These are phyloP conservation scores for Apodemus agrarius DNA, from an alignment of 2,797 vertebrate genomes.

Conservation along the genomic window DNA sequence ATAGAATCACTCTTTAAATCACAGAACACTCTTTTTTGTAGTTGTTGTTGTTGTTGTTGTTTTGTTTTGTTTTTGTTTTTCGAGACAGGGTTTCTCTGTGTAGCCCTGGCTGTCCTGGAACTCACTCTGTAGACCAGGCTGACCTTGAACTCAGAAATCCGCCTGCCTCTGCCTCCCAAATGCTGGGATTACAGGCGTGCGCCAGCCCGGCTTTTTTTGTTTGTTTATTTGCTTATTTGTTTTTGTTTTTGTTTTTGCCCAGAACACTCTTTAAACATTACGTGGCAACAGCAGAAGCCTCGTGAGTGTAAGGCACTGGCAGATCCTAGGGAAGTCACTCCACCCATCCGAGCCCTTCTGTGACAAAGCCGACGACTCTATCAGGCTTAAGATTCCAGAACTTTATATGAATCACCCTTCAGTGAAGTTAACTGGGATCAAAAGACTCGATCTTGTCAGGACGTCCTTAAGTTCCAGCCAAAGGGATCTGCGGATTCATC, in stretches of 20 bases:
- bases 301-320: neutral
- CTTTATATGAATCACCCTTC: neutral
- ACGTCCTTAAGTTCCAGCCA: neutral
- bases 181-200: too few relatives aligned
- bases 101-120: too few relatives aligned
- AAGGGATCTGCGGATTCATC: neutral
- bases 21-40: neutral
- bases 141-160: too few relatives aligned
- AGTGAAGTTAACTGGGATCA: neutral
- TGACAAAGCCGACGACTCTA: neutral
- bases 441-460: neutral
- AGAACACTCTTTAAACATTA: neutral
- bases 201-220: too few relatives aligned
- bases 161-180: too few relatives aligned
- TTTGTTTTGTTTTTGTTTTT: too few relatives aligned
- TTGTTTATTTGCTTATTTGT: too few relatives aligned
- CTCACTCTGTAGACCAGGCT: too few relatives aligned
- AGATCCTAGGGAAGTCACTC: neutral
- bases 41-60: too few relatives aligned
- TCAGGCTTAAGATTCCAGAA: neutral
- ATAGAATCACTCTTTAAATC: neutral
- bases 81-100: too few relatives aligned
- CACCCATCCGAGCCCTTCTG: too few relatives aligned
- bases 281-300: neutral
- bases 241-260: too few relatives aligned